Evolutionary conservation across 2,888 invertebrate species (phyloP).

Genomic region (Cataglyphis livida): DNA sequence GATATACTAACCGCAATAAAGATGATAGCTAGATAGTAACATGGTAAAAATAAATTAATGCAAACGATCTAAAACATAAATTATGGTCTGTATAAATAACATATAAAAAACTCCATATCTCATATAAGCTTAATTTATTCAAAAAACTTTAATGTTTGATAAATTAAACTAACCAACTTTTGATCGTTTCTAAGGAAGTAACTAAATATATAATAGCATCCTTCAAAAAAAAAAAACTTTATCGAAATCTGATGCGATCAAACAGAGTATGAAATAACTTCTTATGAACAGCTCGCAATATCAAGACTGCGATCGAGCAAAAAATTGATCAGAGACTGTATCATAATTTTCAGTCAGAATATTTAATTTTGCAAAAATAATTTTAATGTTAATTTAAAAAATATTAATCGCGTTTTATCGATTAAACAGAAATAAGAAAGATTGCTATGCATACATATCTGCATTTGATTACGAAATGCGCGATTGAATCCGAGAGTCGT

Average conservation of each 20-base stretch:
- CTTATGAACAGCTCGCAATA: background rate
- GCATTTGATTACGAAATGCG: background rate
- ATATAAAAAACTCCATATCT: background rate
- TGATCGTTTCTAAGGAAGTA: slow-evolving; percentile 2
- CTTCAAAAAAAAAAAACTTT: background rate
- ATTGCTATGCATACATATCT: background rate
- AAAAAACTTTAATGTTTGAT: background rate
- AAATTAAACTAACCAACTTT: slow-evolving; percentile 5
- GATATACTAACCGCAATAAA: slow-evolving; percentile 38
- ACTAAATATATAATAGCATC: slow-evolving; percentile 25
- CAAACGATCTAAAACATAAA: background rate
- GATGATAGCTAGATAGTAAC: slow-evolving; percentile 22
- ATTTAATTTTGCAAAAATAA: slow-evolving; percentile 26
- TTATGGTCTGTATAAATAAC: background rate
- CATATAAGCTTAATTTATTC: background rate
- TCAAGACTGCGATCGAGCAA: background rate
- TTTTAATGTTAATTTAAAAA: slow-evolving; percentile 25
- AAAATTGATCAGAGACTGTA: background rate
- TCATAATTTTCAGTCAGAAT: background rate
- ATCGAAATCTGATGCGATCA: background rate
- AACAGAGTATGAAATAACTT: background rate
- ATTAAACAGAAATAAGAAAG: background rate
- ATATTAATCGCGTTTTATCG: slow-evolving; percentile 37
- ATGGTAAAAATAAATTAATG: background rate
- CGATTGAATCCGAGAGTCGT: background rate